Conservation (phyloP, 2,113 vertebrate species). For the Nicator chloris region DNA sequence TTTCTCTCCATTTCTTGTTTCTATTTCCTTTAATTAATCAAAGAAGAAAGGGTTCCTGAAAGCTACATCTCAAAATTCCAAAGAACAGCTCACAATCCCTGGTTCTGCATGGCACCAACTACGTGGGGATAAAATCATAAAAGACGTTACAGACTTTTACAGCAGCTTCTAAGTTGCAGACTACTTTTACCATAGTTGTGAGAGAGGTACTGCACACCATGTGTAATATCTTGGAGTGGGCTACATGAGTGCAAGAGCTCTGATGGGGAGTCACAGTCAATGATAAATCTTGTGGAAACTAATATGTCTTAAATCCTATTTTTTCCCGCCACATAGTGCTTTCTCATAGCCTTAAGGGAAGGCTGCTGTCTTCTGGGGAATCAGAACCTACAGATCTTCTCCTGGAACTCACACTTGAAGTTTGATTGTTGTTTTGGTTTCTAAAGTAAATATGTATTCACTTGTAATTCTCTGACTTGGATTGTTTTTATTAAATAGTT, state of each 20-base stretch:
- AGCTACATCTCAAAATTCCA: neutral
- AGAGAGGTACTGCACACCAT: fast-evolving
- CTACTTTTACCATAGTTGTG: neutral
- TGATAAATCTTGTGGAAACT: neutral
- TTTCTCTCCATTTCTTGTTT: neutral
- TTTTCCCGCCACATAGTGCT: neutral
- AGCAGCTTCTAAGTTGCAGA: neutral
- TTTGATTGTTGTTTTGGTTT: neutral
- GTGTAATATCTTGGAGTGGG: neutral
- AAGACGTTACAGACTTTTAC: neutral
- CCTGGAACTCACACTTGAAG: neutral
- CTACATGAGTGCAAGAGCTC: neutral
- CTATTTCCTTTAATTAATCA: neutral
- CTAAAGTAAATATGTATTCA: neutral
- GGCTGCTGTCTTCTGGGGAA: neutral
- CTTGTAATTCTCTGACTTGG: neutral
- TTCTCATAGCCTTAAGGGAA: neutral
- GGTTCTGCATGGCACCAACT: neutral
- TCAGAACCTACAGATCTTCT: neutral
- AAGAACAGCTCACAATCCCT: neutral
- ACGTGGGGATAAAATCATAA: neutral
- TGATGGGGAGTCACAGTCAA: neutral
- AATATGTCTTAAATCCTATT: neutral
- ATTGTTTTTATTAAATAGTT: neutral
- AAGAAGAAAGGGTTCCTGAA: neutral